These are phyloP conservation scores for Tipula helvola DNA, from an alignment of 2,888 invertebrate genomes.

Conservation along the genomic window DNA sequence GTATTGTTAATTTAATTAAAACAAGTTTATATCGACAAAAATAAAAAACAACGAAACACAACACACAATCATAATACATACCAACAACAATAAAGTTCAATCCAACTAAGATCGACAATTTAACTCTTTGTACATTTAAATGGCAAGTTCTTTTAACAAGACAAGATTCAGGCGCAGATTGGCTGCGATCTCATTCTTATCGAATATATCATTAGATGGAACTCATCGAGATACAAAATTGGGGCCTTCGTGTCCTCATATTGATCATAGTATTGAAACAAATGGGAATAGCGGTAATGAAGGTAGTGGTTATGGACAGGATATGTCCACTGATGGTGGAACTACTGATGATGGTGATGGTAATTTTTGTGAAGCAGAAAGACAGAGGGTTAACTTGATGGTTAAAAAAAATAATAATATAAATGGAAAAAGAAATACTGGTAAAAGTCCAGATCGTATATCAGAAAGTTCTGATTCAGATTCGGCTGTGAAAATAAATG, in stretches of 20 bases:
- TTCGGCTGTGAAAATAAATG: constrained; percentile 38
- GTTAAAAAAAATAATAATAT: constrained; percentile 26
- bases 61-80: neutral
- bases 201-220: constrained; percentile 91
- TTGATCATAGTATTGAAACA: constrained; percentile 21
- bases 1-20: neutral
- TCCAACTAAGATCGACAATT: neutral
- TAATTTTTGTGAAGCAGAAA: constrained; percentile 36
- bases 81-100: neutral
- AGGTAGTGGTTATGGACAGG: constrained; percentile 15
- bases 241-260: constrained; percentile 32
- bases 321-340: constrained; percentile 23
- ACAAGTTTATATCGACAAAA: neutral
- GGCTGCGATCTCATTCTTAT: constrained; percentile 86
- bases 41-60: neutral
- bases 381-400: constrained; percentile 36
- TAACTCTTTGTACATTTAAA: constrained; percentile 25
- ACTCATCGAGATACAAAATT: constrained; percentile 62
- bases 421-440: constrained; percentile 32
- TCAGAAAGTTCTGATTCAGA: constrained; percentile 67
- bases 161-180: constrained; percentile 70
- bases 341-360: constrained; percentile 33
- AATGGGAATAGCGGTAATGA: constrained; percentile 20
- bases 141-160: constrained; percentile 38
- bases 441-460: constrained; percentile 38